Percentiles rank a stretch among this genome's conserved stretches.
These are phyloP conservation scores for Riptortus pedestris DNA, from an alignment of 1,140 invertebrate genomes.

Conservation along the genomic window DNA sequence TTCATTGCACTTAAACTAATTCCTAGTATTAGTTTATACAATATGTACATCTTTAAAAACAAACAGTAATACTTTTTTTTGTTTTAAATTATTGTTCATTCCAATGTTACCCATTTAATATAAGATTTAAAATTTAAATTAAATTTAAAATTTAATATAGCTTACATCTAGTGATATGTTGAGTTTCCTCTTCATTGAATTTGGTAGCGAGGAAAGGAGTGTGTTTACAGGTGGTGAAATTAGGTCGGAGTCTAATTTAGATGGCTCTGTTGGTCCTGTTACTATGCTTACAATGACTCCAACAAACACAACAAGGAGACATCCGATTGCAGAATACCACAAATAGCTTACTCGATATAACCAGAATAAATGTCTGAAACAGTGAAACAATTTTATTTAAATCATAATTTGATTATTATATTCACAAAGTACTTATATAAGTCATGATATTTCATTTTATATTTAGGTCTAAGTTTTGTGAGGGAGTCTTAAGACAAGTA, in stretches of 20 bases:
- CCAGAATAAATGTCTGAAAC: conserved; percentile 34
- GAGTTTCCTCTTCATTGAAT: conserved; percentile 24
- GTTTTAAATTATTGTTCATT: too few relatives aligned
- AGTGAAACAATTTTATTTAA: too few relatives aligned
- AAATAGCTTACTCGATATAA: conserved; percentile 58
- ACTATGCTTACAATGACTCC: conserved; percentile 59
- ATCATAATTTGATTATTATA: too few relatives aligned
- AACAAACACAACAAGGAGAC: conserved; percentile 53
- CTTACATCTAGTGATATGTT: conserved; percentile 6
- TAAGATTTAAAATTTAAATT: too few relatives aligned
- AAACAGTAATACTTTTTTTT: too few relatives aligned
- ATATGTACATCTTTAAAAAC: too few relatives aligned
- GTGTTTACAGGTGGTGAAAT: conserved; percentile 42
- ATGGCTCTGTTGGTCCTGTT: conserved; percentile 47
- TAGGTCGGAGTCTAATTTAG: conserved; percentile 43
- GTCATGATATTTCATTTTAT: neutral
- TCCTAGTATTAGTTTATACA: too few relatives aligned
- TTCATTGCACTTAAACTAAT: too few relatives aligned
- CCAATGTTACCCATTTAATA: too few relatives aligned
- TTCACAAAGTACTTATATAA: neutral
- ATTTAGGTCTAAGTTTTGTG: neutral
- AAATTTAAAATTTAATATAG: too few relatives aligned
- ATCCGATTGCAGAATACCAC: conserved; percentile 71
- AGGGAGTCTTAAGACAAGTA: too few relatives aligned
- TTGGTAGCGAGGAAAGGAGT: conserved; percentile 25